A percentile compares a stretch with the other conserved stretches of the same genome.
Evolutionary conservation across 2,888 invertebrate species (phyloP).

Genomic region (Melanchra persicariae): DNA sequence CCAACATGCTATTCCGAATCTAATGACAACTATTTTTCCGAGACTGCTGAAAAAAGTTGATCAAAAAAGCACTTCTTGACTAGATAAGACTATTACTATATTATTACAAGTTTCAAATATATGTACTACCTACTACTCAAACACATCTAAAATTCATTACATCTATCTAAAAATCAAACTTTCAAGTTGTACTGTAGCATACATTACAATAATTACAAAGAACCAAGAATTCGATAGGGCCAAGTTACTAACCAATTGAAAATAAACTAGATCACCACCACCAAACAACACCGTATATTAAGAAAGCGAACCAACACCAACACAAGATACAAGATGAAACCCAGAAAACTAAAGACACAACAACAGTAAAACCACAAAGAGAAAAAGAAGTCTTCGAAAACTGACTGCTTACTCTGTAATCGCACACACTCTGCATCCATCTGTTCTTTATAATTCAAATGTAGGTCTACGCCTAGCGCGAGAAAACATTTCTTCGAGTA

Average conservation of each 20-base stretch:
- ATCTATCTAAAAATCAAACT: conserved; percentile 27
- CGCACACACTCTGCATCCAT: conserved; percentile 44
- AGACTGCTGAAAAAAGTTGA: no score
- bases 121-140: conserved; percentile 30
- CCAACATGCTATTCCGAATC: no score
- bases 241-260: conserved; percentile 26
- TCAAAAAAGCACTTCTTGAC: no score
- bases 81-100: neutral
- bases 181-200: conserved; percentile 27
- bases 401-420: conserved; percentile 47
- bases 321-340: conserved; percentile 47
- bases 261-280: conserved; percentile 51
- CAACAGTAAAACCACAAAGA: conserved; percentile 32
- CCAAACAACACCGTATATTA: conserved; percentile 41
- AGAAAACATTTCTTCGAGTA: conserved; percentile 14
- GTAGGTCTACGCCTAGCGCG: conserved; percentile 19
- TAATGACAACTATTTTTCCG: no score
- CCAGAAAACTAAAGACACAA: conserved; percentile 44
- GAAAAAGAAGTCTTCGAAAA: conserved; percentile 16
- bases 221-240: conserved; percentile 27
- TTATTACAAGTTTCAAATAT: conserved; percentile 14
- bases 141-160: conserved; percentile 26
- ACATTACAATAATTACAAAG: conserved; percentile 24
- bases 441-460: conserved; percentile 53
- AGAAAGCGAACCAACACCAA: conserved; percentile 59